phyloP scores from a whole-genome alignment of 2,888 invertebrate genomes.

The Oscheius sp. region DNA sequence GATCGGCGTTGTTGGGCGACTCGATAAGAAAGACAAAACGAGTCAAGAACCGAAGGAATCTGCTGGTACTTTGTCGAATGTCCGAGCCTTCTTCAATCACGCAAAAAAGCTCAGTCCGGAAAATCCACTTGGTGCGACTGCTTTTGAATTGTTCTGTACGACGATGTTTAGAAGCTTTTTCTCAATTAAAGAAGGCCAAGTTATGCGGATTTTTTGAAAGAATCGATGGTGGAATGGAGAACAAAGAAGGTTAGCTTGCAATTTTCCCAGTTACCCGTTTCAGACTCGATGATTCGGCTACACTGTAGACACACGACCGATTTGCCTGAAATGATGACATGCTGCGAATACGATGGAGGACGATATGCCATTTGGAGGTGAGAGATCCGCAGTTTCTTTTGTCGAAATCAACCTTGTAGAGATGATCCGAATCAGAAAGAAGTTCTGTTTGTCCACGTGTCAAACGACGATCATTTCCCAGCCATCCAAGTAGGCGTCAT shows the following conservation, averaged over 20 bases:
- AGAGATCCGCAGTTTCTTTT: background rate
- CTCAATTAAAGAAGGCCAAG: background rate
- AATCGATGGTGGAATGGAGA: background rate
- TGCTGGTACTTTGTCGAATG: background rate
- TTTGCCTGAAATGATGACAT: conserved; percentile 89
- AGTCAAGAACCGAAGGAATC: background rate
- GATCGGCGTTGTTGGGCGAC: background rate
- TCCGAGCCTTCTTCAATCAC: background rate
- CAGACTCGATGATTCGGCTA: conserved; percentile 5
- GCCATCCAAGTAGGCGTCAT: conserved; percentile 81
- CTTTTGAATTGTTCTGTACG: too few relatives aligned
- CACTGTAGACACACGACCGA: conserved; percentile 80
- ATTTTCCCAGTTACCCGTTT: background rate
- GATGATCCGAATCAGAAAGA: conserved; percentile 82
- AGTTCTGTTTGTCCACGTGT: conserved; percentile 84
- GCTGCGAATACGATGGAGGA: conserved; percentile 64
- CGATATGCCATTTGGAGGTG: conserved; percentile 63
- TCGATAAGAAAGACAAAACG: background rate
- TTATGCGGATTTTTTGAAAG: conserved; percentile 9
- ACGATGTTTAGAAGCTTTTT: conserved; percentile 13
- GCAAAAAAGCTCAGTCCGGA: background rate
- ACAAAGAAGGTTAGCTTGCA: background rate
- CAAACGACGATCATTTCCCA: conserved; percentile 81
- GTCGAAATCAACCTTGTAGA: conserved; percentile 13
- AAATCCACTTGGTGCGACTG: background rate